These are phyloP conservation scores for Cheirogaleus major DNA, from an alignment of 2,797 vertebrate genomes.

Conservation along the genomic window DNA sequence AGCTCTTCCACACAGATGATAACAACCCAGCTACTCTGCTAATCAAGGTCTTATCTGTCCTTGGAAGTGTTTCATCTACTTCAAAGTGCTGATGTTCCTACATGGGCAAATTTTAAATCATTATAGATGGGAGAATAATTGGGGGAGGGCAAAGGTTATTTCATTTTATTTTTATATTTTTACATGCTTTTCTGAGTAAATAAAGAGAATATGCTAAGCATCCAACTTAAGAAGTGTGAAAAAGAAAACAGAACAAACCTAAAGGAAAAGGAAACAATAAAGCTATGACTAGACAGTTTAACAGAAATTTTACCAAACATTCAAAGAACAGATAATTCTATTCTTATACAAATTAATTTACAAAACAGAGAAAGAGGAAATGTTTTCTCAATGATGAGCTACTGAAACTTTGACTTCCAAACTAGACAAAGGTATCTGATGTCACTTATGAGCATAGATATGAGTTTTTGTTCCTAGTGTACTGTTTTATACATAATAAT, in stretches of 20 bases:
- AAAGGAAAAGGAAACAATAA: neutral
- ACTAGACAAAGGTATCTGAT: neutral
- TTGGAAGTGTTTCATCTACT: neutral
- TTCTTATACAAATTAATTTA: neutral
- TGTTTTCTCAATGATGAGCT: neutral
- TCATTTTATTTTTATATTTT: neutral
- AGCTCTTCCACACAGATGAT: slow-evolving; percentile 2
- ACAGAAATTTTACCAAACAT: neutral
- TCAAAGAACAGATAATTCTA: neutral
- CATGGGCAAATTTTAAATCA: neutral
- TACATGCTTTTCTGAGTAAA: neutral
- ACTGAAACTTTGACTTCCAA: neutral
- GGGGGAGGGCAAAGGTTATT: neutral
- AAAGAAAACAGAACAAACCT: neutral
- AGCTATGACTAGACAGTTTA: neutral
- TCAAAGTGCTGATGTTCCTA: neutral
- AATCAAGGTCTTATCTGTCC: slow-evolving; percentile 10
- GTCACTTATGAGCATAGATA: neutral
- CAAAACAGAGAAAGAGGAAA: neutral
- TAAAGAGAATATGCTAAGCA: neutral
- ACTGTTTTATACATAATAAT: neutral
- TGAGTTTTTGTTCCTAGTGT: neutral
- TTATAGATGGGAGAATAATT: neutral
- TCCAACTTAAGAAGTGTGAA: neutral
- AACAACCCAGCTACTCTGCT: slow-evolving; percentile 21